phyloP scores from a whole-genome alignment of 1,140 invertebrate species.

The Drosophila setifemur region DNA sequence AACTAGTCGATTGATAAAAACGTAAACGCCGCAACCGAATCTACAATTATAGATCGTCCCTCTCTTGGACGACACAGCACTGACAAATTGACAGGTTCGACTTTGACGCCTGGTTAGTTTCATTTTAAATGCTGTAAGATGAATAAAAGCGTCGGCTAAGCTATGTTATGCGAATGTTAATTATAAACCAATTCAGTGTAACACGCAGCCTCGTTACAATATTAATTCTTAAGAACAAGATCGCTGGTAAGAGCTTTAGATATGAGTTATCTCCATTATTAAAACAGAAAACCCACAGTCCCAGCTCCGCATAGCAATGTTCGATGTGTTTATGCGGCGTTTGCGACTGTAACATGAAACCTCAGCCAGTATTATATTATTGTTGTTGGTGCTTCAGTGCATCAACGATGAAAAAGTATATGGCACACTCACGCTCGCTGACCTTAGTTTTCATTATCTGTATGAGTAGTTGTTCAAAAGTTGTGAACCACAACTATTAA shows the following conservation, averaged over 20 bases:
- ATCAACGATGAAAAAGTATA: slow-evolving; percentile 68
- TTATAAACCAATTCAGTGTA: slow-evolving; percentile 47
- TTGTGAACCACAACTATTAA: background rate
- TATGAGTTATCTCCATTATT: no score
- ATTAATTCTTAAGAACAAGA: no score
- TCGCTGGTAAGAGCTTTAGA: no score
- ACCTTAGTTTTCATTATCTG: no score
- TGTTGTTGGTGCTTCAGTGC: slow-evolving; percentile 51
- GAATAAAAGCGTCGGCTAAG: slow-evolving; percentile 68
- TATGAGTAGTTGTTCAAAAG: background rate
- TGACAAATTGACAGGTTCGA: slow-evolving; percentile 56
- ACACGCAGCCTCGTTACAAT: slow-evolving; percentile 79
- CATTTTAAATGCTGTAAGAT: slow-evolving; percentile 84
- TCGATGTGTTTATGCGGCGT: slow-evolving; percentile 74
- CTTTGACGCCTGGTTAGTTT: slow-evolving; percentile 8
- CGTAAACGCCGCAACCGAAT: slow-evolving; percentile 53
- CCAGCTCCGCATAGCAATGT: slow-evolving; percentile 78
- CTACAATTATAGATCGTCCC: no score
- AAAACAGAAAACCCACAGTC: no score
- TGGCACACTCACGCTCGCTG: slow-evolving; percentile 56
- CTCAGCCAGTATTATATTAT: slow-evolving; percentile 68
- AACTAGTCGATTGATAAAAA: slow-evolving; percentile 61
- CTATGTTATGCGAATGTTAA: slow-evolving; percentile 76
- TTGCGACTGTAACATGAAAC: slow-evolving; percentile 70
- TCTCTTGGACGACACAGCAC: slow-evolving; percentile 36